These are phyloP conservation scores for Microtus agrestis DNA, from an alignment of 2,797 vertebrate species.

Conservation along the genomic window DNA sequence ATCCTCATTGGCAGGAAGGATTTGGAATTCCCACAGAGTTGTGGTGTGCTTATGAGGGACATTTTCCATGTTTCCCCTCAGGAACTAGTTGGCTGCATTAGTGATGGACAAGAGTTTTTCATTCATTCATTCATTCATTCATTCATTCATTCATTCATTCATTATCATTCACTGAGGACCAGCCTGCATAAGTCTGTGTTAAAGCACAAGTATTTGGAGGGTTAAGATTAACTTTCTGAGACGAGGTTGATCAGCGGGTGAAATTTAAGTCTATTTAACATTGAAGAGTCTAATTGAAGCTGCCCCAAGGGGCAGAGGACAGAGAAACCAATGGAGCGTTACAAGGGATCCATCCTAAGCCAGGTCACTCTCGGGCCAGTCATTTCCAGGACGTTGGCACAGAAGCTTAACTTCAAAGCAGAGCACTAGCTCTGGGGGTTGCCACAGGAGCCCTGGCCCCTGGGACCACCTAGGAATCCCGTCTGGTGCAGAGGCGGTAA, in stretches of 20 bases:
- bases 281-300: not conserved
- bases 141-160: not conserved
- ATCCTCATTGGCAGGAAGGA: not conserved
- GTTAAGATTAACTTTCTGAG: not conserved
- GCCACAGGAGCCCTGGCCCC: rapidly evolving
- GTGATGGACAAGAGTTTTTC: not conserved
- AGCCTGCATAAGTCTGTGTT: not conserved
- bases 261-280: not conserved
- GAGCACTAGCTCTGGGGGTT: too few relatives aligned
- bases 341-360: not conserved
- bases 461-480: not conserved
- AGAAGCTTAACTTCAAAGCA: not conserved
- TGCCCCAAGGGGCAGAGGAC: not conserved
- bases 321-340: not conserved
- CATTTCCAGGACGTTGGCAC: not conserved
- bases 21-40: not conserved
- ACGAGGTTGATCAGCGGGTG: not conserved
- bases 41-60: not conserved
- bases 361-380: not conserved
- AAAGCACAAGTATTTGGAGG: not conserved
- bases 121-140: not conserved
- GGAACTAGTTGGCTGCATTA: not conserved
- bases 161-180: not conserved
- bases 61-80: not conserved
- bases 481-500: not conserved